phyloP scores from a whole-genome alignment of 64 coral and sea anemone species.

The Porites australiensis region DNA sequence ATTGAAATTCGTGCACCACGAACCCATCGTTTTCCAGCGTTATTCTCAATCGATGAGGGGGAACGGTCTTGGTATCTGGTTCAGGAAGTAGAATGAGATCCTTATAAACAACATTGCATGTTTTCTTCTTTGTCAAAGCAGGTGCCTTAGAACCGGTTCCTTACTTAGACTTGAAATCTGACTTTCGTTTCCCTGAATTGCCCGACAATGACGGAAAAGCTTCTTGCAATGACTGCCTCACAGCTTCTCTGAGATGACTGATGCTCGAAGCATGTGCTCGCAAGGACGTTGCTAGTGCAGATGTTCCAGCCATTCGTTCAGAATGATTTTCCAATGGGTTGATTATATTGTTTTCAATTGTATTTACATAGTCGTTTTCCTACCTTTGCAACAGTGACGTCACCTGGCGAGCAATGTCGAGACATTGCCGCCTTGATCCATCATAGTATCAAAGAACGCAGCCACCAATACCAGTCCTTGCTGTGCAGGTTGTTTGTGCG shows the following conservation, averaged over 20 bases:
- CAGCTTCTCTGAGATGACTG: not conserved
- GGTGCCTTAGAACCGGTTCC: constrained; percentile 19
- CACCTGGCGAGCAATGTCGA: not conserved
- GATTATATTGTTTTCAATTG: not conserved
- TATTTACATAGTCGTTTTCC: not conserved
- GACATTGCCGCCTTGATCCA: not conserved
- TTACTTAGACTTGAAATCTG: constrained; percentile 27
- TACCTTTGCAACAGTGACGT: not conserved
- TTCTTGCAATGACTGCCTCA: constrained; percentile 29
- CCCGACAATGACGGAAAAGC: constrained; percentile 19
- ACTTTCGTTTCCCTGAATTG: constrained; percentile 1
- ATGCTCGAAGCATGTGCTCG: not conserved
- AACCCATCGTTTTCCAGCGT: constrained; percentile 57
- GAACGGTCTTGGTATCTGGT: constrained; percentile 46
- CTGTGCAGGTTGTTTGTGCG: no score
- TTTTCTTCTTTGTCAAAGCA: constrained; percentile 25
- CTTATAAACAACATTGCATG: constrained; percentile 48
- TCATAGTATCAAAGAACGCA: not conserved
- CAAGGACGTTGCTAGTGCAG: not conserved
- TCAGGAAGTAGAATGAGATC: constrained; percentile 63
- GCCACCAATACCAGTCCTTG: no score
- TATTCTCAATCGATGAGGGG: constrained; percentile 47
- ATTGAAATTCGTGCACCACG: constrained; percentile 69
- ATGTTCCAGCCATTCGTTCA: not conserved
- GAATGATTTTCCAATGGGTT: not conserved